Evolutionary conservation across 2,797 vertebrate species (phyloP).

Genomic region (Lacerta agilis): DNA sequence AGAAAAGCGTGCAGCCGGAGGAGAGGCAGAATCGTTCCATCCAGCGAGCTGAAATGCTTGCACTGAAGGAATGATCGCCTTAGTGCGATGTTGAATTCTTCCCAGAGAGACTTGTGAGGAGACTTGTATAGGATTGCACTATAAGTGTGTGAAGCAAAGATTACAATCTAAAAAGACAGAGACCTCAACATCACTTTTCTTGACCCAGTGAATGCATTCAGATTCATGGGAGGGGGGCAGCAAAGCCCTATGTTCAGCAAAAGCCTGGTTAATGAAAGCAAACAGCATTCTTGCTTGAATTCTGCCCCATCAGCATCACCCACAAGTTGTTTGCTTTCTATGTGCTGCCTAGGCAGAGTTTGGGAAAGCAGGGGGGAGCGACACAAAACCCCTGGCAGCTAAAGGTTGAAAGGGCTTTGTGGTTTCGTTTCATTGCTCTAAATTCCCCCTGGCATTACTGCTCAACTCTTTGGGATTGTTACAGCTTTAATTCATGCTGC

Average conservation of each 20-base stretch:
- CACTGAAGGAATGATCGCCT: too few species aligned
- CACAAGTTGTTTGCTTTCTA: conserved; percentile 70
- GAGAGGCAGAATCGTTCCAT: too few species aligned
- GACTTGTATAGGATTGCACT: background rate
- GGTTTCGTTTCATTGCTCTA: conserved; percentile 64
- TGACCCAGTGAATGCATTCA: rapidly evolving
- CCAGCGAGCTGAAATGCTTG: too few species aligned
- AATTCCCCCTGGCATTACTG: conserved; percentile 67
- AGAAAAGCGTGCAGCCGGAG: too few species aligned
- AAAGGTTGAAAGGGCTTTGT: conserved; percentile 66
- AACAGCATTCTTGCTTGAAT: background rate
- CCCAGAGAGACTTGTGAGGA: too few species aligned
- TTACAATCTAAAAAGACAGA: background rate
- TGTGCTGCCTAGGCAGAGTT: conserved; percentile 54
- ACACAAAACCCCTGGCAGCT: conserved; percentile 56
- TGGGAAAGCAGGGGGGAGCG: background rate
- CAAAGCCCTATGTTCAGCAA: background rate
- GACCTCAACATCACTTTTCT: background rate
- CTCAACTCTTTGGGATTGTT: conserved; percentile 64
- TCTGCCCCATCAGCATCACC: conserved; percentile 66
- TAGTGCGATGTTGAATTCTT: too few species aligned
- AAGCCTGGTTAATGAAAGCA: background rate
- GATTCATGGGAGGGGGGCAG: background rate
- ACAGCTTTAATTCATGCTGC: conserved; percentile 64
- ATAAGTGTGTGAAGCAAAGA: background rate